Base-by-base conservation (phyloP, 2,113 vertebrate species). In the Hassar affinis region DNA sequence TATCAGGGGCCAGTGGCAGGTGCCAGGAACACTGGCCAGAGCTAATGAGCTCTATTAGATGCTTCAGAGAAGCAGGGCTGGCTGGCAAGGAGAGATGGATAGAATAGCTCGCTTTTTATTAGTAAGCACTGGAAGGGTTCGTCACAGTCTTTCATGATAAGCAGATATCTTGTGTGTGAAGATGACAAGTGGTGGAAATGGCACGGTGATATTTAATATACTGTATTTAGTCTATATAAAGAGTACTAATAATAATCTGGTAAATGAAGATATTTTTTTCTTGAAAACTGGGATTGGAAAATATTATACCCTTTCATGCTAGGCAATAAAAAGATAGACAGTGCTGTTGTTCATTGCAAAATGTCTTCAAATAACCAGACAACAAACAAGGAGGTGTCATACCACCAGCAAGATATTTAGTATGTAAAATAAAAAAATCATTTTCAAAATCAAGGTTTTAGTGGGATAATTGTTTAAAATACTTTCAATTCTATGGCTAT, bases 41-140 rank as follows among this genome's bases (percentile, higher is more conserved):
- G 85, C 88, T 93, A 93, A 94, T 93, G 85, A 81, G 82, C 80
- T 87, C 88, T 68, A 92, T 94, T 94, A 94, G 90, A 81, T 72
- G 35, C 77, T 52, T 72, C 81, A 69, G 81, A 56, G 83, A 77
- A 82, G 42, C 64, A 30, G 56, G 6, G 64, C 66, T 68, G n/a
- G 61, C 69, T 89, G 87, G 85, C 79, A 22, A 68, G 52, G 56
- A 49, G 33, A 76, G 74, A 42, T 59, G 84, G 59, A 64, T 78
- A 59, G 35, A 74, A 82, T 80, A 77, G 85, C 84, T 71, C 62
- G 85, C 85, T 85, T 75, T 89, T 87, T 87, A 84, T 88, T 86
- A 86, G 85, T 79, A 84, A 81, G 80, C 78, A 85, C 74, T 72
- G 47, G 59, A 52, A 22, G 51, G 57, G 72, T 82, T 71, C 51